phyloP scores from a whole-genome alignment of 2,797 vertebrate species.

The Galaxias olidus region DNA sequence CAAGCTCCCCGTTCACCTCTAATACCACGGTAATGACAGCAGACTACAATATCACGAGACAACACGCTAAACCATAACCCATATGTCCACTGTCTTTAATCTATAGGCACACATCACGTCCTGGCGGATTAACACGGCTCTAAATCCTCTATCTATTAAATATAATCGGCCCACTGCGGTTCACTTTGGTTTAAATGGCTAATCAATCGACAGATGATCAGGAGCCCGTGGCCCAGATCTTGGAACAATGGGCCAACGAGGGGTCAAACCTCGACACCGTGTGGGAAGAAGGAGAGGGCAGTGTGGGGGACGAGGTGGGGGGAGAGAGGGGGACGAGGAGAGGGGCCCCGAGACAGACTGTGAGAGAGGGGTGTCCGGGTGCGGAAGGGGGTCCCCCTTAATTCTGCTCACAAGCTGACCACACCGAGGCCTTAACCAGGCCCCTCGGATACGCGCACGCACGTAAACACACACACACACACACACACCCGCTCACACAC shows the following conservation, averaged over 20 bases:
- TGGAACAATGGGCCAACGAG: conserved; percentile 7
- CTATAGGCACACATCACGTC: conserved; percentile 25
- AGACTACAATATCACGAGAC: conserved; percentile 23
- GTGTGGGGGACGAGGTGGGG: too few relatives aligned
- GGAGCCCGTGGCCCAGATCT: conserved; percentile 16
- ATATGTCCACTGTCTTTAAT: conserved; percentile 38
- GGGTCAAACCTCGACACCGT: conserved; percentile 5
- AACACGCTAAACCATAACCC: conserved; percentile 46
- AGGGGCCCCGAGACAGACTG: too few relatives aligned
- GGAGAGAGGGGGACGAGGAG: too few relatives aligned
- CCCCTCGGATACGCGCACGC: too few relatives aligned
- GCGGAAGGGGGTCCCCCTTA: too few relatives aligned
- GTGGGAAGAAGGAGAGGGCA: not conserved
- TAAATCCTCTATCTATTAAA: conserved; percentile 27
- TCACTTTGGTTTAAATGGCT: conserved; percentile 1
- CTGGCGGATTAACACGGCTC: conserved; percentile 26
- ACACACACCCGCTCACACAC: too few relatives aligned
- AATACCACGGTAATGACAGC: too few relatives aligned
- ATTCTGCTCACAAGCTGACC: too few relatives aligned
- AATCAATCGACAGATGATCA: conserved; percentile 15
- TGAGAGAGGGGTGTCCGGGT: too few relatives aligned
- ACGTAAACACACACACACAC: too few relatives aligned
- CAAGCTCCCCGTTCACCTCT: too few relatives aligned
- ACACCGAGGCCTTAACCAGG: too few relatives aligned
- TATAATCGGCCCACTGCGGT: conserved; percentile 33